Base-by-base conservation (phyloP, 2,113 vertebrate species). In the Sander lucioperca region DNA sequence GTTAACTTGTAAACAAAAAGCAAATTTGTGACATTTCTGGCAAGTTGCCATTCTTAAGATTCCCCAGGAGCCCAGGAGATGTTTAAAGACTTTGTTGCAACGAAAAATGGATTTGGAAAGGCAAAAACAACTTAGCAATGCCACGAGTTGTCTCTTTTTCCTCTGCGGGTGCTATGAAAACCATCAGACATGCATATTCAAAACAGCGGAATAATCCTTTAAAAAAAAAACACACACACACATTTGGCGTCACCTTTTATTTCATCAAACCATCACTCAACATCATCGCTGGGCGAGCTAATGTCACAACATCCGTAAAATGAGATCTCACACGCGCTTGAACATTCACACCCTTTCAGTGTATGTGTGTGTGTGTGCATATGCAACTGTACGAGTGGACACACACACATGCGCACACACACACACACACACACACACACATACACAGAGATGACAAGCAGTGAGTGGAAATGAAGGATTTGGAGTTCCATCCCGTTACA, bases 401-500 rank as follows among this genome's bases (percentile, higher is more conserved):
- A 74, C 85, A 89, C 78, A 72, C 68, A 84, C 84, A 33, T 73
- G 65, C 67, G 66, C 65, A 63, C 74, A 77, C 68, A 64, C 70
- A 84, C 67, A 27, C 84, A 33, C 76, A 68, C 67, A 70, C 65
- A 63, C 74, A 77, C 68, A 64, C 70, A 72, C 74, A 79, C 80
- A 79, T 75, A 85, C 83, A 81, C 89, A 88, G 85, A 86, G 88
- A 92, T 87, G 94, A 95, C 94, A 95, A 91, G 90, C 93, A 95
- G 92, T 84, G 93, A 93, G 94, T 94, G 94, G 93, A 93, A 94
- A 94, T 94, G 92, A 94, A 95, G 90, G 93, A 95, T 95, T 95
- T 96, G 94, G 93, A 93, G 92, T 94, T 95, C 93, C 93, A 93
- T 94, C 94, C 94, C 92, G 94, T 92, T 94, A 95, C 94, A 95